Evolutionary conservation across 2,113 vertebrate genomes (phyloP), one percentile per base, ranked within the genome.

Genomic region (Rhombomys opimus): DNA sequence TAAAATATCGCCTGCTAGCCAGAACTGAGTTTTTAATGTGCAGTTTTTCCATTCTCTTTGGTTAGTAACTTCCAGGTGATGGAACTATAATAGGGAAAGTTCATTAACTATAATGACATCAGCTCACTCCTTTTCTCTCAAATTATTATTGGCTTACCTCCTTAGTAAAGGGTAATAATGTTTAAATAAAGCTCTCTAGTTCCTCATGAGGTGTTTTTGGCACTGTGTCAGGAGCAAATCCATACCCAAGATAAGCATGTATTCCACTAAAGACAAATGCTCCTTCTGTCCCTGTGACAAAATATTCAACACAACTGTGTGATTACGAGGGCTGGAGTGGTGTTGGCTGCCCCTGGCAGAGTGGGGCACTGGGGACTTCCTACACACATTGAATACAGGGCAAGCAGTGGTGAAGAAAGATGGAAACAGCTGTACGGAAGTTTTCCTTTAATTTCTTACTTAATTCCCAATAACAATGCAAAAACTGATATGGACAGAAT

Each of bases 21-120:
- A 72, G 57, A 93, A 85, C 2, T 75, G 70, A 85, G 9, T 61
- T 96, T 78, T 93, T 38, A 88, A 73, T 68, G 80, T 81, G 32
- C 54, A 20, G 1, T 80, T 89, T 95, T 75, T 75, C 1, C 0
- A 10, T 92, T 54, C 38, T 75, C 9, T 54, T 94, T 90, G 89
- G 35, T 87, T 57, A 50, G 17, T 81, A 82, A 23, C 75, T 97
- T 87, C 10, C 50, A 17, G 35, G 17, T 90, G 52, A 65, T 41
- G 1, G 1, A 0, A 52, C 27, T 54, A 35, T 65, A 41, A 63
- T 12, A 86, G 57, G 38, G 15, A 85, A 86, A 78, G 15, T 68
- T 86, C 57, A 75, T 22, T 32, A 13, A 85, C 86, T 46, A 27
- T 3, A 18, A 35, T 32, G n/a, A 9, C 20, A 46, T 78, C 38